Percentiles rank a stretch among this genome's conserved stretches.
Conservation (phyloP, 2,113 vertebrate genomes). For the Rana temporaria region DNA sequence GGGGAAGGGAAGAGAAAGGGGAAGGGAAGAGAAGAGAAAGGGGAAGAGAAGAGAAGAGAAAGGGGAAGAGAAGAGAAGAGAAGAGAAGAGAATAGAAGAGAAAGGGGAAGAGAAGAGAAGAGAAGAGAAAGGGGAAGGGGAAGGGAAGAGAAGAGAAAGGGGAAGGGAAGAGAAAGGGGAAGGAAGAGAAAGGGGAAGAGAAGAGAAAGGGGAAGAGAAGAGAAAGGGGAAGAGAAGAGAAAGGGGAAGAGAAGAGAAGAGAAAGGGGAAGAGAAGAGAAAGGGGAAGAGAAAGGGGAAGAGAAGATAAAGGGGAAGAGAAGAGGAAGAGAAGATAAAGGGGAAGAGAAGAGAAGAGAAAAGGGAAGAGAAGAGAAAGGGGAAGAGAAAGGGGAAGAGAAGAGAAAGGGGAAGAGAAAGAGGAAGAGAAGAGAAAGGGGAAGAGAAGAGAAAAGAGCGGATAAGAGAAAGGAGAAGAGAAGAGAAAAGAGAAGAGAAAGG, state of each 20-base stretch:
- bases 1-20: neutral
- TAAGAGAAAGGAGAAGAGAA: neutral
- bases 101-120: too few species aligned
- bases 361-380: neutral
- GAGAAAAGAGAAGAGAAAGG: neutral
- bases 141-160: neutral
- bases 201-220: neutral
- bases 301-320: neutral
- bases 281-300: neutral
- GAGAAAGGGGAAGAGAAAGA: neutral
- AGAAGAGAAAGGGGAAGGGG: neutral
- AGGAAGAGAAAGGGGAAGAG: neutral
- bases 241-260: slow-evolving; percentile 6
- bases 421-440: too few species aligned
- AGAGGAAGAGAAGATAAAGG: neutral
- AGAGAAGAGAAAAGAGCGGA: too few species aligned
- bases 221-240: neutral
- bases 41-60: neutral
- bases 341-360: too few species aligned
- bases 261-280: neutral
- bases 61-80: neutral
- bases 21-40: neutral
- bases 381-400: neutral
- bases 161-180: too few species aligned
- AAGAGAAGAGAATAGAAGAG: neutral